Conservation (phyloP, 2,113 vertebrate species). For the Colinus virginianus region DNA sequence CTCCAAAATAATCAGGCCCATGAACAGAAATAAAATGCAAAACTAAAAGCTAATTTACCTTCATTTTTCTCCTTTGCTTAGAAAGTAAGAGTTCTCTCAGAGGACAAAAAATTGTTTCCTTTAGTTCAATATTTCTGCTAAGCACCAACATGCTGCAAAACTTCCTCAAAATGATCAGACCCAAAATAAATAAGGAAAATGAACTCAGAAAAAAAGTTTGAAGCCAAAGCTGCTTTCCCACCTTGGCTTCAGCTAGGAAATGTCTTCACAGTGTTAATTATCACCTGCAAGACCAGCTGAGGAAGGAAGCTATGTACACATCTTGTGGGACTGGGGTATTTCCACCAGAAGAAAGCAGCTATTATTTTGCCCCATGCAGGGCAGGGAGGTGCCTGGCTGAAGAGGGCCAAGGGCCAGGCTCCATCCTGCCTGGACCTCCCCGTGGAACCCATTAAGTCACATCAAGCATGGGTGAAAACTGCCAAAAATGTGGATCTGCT, state of each 20-base stretch:
- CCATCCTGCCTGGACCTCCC: conserved; percentile 1
- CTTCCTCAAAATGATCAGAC: background rate
- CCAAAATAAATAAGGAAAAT: conserved; percentile 37
- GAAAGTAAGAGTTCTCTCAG: conserved; percentile 15
- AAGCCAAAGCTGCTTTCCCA: background rate
- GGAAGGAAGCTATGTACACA: conserved; percentile 3
- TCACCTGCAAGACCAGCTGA: background rate
- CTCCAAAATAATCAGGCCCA: conserved; percentile 27
- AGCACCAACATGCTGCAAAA: conserved; percentile 32
- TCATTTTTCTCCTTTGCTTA: background rate
- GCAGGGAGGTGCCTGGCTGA: background rate
- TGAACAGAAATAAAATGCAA: conserved; percentile 55
- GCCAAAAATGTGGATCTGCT: background rate
- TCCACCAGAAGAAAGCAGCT: conserved; percentile 36
- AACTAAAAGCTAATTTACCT: background rate
- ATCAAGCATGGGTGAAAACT: background rate
- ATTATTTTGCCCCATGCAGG: background rate
- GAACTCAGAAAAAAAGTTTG: background rate
- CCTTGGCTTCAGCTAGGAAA: conserved; percentile 5
- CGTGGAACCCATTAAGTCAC: background rate
- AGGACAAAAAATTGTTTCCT: conserved; percentile 12
- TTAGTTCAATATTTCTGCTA: conserved; percentile 34
- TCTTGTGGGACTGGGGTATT: background rate
- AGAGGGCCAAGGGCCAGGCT: background rate
- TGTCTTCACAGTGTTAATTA: conserved; percentile 54